Evolutionary conservation across 30 jellyfish, hydroid and myxozoan species (phyloP), one percentile per base, ranked within the genome.

Genomic region (Pelagia noctiluca): DNA sequence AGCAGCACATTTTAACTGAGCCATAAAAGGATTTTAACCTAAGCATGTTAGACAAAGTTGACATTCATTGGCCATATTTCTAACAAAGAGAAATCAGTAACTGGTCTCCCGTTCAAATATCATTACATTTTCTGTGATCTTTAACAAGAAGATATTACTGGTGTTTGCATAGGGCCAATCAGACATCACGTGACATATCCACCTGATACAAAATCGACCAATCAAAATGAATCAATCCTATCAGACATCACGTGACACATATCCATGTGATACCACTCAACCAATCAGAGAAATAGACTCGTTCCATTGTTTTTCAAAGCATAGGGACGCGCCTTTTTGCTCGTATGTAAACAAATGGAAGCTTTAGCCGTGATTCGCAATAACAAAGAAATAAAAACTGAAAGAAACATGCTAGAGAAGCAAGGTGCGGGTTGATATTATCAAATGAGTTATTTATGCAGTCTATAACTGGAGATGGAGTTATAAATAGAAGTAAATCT

Each of bases 371-470:
- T 52, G 68, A 3, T 4, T 3, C 12, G 68, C 2, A 19, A 8
- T 25, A 2, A 5, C 28, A 30, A 19, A 52, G 21, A 19, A 52
- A 30, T 30, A 52, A 52, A 8, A 30, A 42, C 57, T 42, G 26
- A 52, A 30, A 52, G n/a, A n/a, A n/a, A 52, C 68, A 52, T 52
- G 68, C 21, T 52, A 52, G 68, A 52, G 21, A 52, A 19, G 21
- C 16, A 52, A 10, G 12, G 68, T n/a, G n/a, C n/a, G n/a, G 4
- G 16, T 52, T 52, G 21, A 4, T 52, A 19, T 52, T 30, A 52
- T 3, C 68, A 52, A 30, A 52, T 52, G 68, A 52, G 16, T 52
- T 52, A 52, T 52, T 52, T 52, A 52, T 52, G 68, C 68, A 52
- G 68, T 4, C 68, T 30, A 52, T 52, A 10, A 52, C 16, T 52